Base-by-base conservation (phyloP, 2,888 invertebrate species). In the Anoncus sp. region DNA sequence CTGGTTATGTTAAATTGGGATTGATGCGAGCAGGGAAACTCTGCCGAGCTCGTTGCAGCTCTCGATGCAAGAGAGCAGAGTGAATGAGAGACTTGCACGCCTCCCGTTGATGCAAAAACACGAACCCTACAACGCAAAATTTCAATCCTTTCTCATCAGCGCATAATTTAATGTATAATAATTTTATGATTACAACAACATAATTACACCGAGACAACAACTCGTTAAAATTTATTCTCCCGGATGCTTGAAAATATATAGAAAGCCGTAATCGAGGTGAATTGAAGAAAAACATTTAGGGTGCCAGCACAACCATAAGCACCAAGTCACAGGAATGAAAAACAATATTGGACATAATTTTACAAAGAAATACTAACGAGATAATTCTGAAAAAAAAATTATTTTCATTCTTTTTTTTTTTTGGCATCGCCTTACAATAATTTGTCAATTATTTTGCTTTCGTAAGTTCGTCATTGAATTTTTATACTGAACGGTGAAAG, bases 1-100 rank as follows among this genome's bases (percentile, higher is more conserved):
- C 70, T 71, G 79, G 73, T 82, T 82, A 82, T 80, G 82, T 82
- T 84, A 83, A 84, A 84, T 85, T 83, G 69, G 81, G 78, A 85
- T 85, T 85, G 81, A 84, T 83, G 78, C 60, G 63, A 73, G 63
- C 18, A 38, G 45, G 55, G 24, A 24, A 60, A 45, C 62, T 49
- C 53, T 6, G 38, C 24, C 62, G 59, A 27, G 60, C 63, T 49
- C 70, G 51, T 40, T 38, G n/a, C 53, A 43, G 24, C 18, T 47
- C 59, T 35, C 35, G 43, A 67, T 75, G 51, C 55, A 53, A 53
- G 53, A 45, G 14, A 45, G 14, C 14, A 31, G 22, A 24, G 47
- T 35, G 59, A 24, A 49, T 38, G 60, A 51, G 62, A 62, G 51
- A 31, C 65, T 63, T 22, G 40, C 40, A 27, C n/a, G 22, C 9